Percentiles rank a stretch among this genome's conserved stretches.
Conservation (phyloP, 2,113 vertebrate species). For the Petrocephalus zakoni region DNA sequence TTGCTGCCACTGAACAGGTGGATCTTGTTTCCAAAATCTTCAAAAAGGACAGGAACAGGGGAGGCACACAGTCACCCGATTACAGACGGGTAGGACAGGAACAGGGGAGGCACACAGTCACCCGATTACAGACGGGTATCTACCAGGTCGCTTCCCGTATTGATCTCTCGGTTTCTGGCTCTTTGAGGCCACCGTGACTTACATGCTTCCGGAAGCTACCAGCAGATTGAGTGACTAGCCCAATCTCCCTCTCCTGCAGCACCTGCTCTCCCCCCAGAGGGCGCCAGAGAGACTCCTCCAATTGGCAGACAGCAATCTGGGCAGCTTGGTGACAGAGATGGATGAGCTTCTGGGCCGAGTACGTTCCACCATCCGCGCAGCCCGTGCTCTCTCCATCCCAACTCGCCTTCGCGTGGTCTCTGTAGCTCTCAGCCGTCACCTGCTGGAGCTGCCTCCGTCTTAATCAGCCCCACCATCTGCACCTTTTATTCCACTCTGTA, state of each 20-base stretch:
- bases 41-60: background rate
- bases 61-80: conserved; percentile 1
- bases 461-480: background rate
- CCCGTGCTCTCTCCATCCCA: background rate
- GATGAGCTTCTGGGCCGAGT: conserved; percentile 91
- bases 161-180: background rate
- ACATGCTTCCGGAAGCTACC: background rate
- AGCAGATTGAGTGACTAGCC: background rate
- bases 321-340: conserved; percentile 84
- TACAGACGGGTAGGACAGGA: background rate
- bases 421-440: background rate
- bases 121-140: background rate
- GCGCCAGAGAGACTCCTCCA: conserved; percentile 87
- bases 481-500: background rate
- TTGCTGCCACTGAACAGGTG: background rate
- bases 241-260: conserved; percentile 63
- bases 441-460: background rate
- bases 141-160: background rate
- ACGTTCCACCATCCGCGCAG: conserved; percentile 34
- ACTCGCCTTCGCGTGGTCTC: background rate
- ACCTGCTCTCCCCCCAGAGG: conserved; percentile 89
- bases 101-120: background rate
- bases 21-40: conserved; percentile 5
- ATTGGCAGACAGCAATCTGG: conserved; percentile 82
- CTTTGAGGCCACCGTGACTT: background rate